Base-by-base conservation (phyloP, 2,888 invertebrate genomes). In the Didymodactylos carnosus region DNA sequence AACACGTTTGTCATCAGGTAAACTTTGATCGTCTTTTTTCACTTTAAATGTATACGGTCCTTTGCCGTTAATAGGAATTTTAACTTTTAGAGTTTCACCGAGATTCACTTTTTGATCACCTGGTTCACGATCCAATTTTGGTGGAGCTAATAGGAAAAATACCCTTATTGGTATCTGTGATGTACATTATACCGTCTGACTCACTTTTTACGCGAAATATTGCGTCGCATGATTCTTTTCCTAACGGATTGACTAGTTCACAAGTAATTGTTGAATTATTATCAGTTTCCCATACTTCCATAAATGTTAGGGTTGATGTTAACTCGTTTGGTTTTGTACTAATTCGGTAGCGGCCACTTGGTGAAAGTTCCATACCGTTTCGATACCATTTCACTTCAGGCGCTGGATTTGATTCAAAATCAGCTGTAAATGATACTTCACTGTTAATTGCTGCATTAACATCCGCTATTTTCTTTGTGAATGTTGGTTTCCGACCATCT, bases 21-120 rank as follows among this genome's bases (percentile, higher is more conserved):
- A 85, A 77, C 88, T 87, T 69, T 93, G 93, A 81, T 94, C 90
- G 80, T 89, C 88, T 75, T 99, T 87, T 3, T 87, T 88, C 73
- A 97, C 89, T 29, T 43, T 62, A 62, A 62, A 62, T 62, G 62
- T 90, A 82, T 94, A 90, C 10, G 97, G 95, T 82, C 94, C 94
- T 82, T 95, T 94, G 39, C 98, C 98, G 73, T 89, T 89, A 86
- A 94, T 95, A 81, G 91, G 91, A 77, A 98, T 89, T 86, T 98
- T 98, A 80, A 98, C 90, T 85, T 98, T 98, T 13, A 92, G 91
- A 83, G 94, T 94, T 80, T 98, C 98, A 72, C 91, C 90, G 81
- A 93, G 93, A 0, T 94, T 91, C 4, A 97, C 86, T 80, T 90
- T 91, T 25, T 95, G 85, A 80, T 92, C 91, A 53, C 88, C 89